Evolutionary conservation across 2,888 invertebrate genomes (phyloP), one percentile per base, ranked within the genome.

Genomic region (Acleris laterana): DNA sequence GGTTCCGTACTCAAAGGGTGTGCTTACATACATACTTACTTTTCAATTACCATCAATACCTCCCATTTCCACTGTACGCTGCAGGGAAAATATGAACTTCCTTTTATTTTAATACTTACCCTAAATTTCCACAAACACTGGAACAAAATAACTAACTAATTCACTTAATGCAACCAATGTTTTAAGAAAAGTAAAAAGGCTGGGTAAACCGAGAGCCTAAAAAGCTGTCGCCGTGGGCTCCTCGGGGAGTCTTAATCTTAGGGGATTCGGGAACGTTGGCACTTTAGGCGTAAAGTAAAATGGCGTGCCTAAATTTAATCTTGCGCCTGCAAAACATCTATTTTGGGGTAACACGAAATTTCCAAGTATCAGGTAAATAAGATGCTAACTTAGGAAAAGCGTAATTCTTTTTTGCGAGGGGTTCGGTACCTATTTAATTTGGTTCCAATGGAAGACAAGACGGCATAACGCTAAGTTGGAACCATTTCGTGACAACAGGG

Each of bases 121-220:
- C 32, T 17, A 32, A 44, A 51, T n/a, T 50, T 17, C 11, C 48
- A 22, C 52, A 25, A 38, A 49, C 13, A 38, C 48, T 55, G 38
- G 38, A 62, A 53, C n/a, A 44, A 51, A 57, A 32, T 20, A 53
- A 60, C 42, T 28, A 28, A 28, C 25, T 6, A 25, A 64, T 60
- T 55, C 25, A 60, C 42, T 64, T 55, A 32, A 50, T 55, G 64
- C 53, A 64, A 64, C 53, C 49, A 64, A 42, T 49, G 51, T 59
- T 62, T 49, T 19, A 28, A 48, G 16, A 48, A 19, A 38, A 57
- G 46, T 57, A 46, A 28, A 59, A 59, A 19, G 53, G 53, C 59
- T 19, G 53, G 55, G 20, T 55, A 55, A 11, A 38, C n/a, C 9
- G 32, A 11, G 20, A 9, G 22, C 20, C 42, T n/a, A 3, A 13